Conservation (phyloP, 2,797 vertebrate genomes). For the Anableps anableps region DNA sequence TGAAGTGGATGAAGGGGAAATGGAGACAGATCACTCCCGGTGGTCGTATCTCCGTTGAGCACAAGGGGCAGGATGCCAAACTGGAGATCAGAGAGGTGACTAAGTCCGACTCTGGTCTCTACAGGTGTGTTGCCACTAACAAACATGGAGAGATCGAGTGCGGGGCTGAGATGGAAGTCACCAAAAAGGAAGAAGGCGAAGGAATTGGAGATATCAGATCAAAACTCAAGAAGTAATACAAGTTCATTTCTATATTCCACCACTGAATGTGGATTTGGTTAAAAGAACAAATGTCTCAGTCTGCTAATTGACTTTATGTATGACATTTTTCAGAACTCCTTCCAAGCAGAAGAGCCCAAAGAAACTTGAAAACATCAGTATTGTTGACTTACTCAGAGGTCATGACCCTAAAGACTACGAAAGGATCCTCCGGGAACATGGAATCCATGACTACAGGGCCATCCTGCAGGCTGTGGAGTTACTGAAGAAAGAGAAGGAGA, state of each 20-base stretch:
- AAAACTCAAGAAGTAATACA: slow-evolving; percentile 90
- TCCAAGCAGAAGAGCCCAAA: slow-evolving; percentile 88
- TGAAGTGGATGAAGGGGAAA: slow-evolving; percentile 99
- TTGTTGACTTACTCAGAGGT: slow-evolving; percentile 92
- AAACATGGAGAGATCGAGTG: slow-evolving; percentile 95
- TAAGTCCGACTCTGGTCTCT: slow-evolving; percentile 92
- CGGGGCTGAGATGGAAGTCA: slow-evolving; percentile 87
- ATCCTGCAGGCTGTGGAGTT: slow-evolving; percentile 93
- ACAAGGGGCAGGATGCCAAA: slow-evolving; percentile 92
- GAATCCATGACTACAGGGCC: slow-evolving; percentile 92
- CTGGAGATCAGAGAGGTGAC: slow-evolving; percentile 92
- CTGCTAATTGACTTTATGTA: not conserved
- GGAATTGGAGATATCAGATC: slow-evolving; percentile 87
- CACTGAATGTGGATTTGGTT: not conserved
- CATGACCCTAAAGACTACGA: slow-evolving; percentile 95
- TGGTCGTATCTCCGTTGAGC: slow-evolving; percentile 89
- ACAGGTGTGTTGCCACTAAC: slow-evolving; percentile 94
- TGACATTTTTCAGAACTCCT: slow-evolving; percentile 82
- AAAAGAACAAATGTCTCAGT: not conserved
- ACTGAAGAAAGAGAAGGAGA: slow-evolving; percentile 87
- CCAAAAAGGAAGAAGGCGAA: slow-evolving; percentile 86
- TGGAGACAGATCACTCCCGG: slow-evolving; percentile 96
- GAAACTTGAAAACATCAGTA: slow-evolving; percentile 86
- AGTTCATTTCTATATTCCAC: not conserved
- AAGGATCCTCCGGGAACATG: slow-evolving; percentile 89